phyloP scores from a whole-genome alignment of 1,140 invertebrate genomes.

The Trissolcus basalis region DNA sequence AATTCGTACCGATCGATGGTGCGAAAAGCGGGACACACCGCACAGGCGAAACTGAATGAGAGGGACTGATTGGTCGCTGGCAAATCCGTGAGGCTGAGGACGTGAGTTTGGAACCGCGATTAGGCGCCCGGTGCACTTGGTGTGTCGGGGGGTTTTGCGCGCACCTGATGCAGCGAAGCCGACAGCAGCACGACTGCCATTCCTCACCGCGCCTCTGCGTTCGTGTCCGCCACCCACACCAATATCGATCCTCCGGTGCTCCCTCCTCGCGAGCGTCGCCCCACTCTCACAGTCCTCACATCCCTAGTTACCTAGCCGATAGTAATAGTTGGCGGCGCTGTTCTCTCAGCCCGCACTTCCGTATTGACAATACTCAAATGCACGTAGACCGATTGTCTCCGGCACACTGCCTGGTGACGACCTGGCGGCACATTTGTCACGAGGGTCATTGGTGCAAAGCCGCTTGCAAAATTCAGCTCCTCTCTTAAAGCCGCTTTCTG shows the following conservation, averaged over 20 bases:
- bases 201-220: slow-evolving; percentile 68
- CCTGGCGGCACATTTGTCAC: slow-evolving; percentile 10
- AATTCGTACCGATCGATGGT: background rate
- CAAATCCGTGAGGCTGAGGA: slow-evolving; percentile 2
- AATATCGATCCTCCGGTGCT: slow-evolving; percentile 70
- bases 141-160: slow-evolving; percentile 27
- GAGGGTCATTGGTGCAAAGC: slow-evolving; percentile 13
- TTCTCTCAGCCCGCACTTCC: slow-evolving; percentile 40
- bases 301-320: slow-evolving; percentile 47
- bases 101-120: slow-evolving; percentile 23
- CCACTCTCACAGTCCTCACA: slow-evolving; percentile 18
- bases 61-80: slow-evolving; percentile 4
- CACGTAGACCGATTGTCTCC: slow-evolving; percentile 12
- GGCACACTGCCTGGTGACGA: slow-evolving; percentile 12
- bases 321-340: slow-evolving; percentile 55
- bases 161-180: slow-evolving; percentile 67
- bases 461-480: background rate
- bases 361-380: slow-evolving; percentile 28
- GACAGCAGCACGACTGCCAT: slow-evolving; percentile 69
- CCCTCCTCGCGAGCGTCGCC: slow-evolving; percentile 40
- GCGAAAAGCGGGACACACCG: background rate
- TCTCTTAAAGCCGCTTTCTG: background rate
- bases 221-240: slow-evolving; percentile 71
- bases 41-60: slow-evolving; percentile 9
- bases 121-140: slow-evolving; percentile 34